Conservation (phyloP, 2,888 invertebrate genomes). For the Diachrysia chrysitis region DNA sequence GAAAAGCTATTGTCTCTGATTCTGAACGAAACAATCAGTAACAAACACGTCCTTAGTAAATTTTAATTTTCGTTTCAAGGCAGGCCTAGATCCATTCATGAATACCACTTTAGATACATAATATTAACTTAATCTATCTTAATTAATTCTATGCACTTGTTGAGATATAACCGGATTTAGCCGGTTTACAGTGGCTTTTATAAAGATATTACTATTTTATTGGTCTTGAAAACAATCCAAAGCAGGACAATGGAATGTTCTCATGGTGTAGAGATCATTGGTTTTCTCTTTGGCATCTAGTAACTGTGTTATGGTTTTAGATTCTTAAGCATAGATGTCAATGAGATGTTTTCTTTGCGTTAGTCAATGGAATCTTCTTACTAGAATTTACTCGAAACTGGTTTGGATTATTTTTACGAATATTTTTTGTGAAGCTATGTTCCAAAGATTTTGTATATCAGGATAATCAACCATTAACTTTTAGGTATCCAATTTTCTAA, state of each 20-base stretch:
- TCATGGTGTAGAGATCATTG: neutral
- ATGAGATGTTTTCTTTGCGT: neutral
- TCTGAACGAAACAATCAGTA: neutral
- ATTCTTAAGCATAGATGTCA: neutral
- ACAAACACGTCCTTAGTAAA: slow-evolving; percentile 8
- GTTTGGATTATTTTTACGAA: too few relatives aligned
- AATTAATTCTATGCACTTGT: slow-evolving; percentile 38
- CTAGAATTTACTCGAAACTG: neutral
- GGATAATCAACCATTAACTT: too few relatives aligned
- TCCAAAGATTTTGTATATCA: too few relatives aligned
- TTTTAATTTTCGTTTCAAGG: slow-evolving; percentile 10
- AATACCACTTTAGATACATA: slow-evolving; percentile 16
- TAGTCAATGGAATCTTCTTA: neutral
- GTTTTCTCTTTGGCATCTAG: neutral
- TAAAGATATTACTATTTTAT: slow-evolving; percentile 12
- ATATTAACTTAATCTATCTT: slow-evolving; percentile 36
- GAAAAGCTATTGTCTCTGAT: neutral
- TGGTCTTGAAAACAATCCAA: neutral
- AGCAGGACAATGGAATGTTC: neutral
- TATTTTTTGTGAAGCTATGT: too few relatives aligned
- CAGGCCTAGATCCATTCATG: slow-evolving; percentile 36
- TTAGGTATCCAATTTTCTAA: too few relatives aligned
- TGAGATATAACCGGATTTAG: slow-evolving; percentile 27
- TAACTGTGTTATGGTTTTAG: neutral
- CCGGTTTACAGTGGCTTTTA: slow-evolving; percentile 24